phyloP scores from a whole-genome alignment of 2,797 vertebrate genomes.

The Heliangelus exortis region DNA sequence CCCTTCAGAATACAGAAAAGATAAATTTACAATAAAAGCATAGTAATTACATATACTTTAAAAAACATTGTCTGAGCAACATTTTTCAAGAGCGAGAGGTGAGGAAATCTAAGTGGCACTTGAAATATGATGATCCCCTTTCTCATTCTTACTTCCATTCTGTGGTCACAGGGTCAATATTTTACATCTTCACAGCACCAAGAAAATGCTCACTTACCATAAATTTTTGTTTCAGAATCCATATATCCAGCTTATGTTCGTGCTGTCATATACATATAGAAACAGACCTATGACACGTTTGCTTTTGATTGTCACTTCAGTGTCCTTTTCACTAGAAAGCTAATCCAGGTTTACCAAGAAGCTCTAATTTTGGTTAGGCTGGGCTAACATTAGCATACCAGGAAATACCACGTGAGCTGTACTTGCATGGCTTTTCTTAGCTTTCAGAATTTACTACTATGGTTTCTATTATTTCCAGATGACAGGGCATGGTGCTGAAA shows the following conservation, averaged over 20 bases:
- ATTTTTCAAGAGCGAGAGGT: background rate
- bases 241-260: constrained; percentile 2
- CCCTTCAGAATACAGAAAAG: background rate
- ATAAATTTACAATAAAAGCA: background rate
- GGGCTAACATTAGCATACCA: constrained; percentile 74
- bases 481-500: constrained; percentile 81
- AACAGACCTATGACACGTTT: constrained; percentile 41
- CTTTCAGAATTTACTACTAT: constrained; percentile 72
- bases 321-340: constrained; percentile 67
- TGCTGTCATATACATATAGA: constrained; percentile 38
- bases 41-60: background rate
- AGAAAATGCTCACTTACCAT: background rate
- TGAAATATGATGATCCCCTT: background rate
- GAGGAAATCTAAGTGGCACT: background rate
- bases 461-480: constrained; percentile 86
- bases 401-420: constrained; percentile 65
- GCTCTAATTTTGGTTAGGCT: constrained; percentile 77
- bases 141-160: background rate
- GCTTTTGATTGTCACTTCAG: constrained; percentile 62
- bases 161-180: background rate
- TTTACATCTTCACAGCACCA: background rate
- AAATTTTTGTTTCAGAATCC: constrained; percentile 22
- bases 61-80: background rate
- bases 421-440: constrained; percentile 55
- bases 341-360: constrained; percentile 74